A percentile compares a stretch with the other conserved stretches of the same genome.
phyloP scores from a whole-genome alignment of 2,113 vertebrate species.

The Microcebus griseorufus region DNA sequence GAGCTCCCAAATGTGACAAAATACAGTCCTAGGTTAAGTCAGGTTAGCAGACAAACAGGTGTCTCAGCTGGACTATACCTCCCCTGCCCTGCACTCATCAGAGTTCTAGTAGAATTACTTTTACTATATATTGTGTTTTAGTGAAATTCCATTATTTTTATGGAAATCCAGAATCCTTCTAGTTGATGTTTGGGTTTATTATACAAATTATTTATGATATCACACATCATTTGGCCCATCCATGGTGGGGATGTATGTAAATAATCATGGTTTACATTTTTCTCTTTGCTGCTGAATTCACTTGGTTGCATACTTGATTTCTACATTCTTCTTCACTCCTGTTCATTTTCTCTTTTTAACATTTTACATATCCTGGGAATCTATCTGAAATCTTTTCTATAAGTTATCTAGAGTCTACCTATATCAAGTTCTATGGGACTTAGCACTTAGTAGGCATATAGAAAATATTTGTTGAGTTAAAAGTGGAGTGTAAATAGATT shows the following conservation, averaged over 20 bases:
- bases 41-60: background rate
- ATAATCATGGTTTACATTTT: background rate
- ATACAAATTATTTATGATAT: background rate
- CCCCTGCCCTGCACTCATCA: background rate
- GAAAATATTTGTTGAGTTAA: slow-evolving; percentile 1
- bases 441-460: background rate
- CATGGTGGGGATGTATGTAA: background rate
- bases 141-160: background rate
- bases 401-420: background rate
- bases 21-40: background rate
- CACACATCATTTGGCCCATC: background rate
- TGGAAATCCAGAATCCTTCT: background rate
- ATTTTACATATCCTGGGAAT: background rate
- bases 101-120: background rate
- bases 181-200: background rate
- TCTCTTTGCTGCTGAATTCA: background rate
- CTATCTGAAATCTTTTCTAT: slow-evolving; percentile 6
- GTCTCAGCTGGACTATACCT: background rate
- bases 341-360: background rate
- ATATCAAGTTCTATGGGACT: background rate
- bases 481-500: background rate
- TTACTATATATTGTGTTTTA: background rate
- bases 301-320: background rate
- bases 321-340: background rate
- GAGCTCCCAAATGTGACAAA: background rate